A percentile compares a stretch with the other conserved stretches of the same genome.
These are phyloP conservation scores for Leptinotarsa undecemlineata DNA, from an alignment of 1,140 invertebrate species.

Conservation along the genomic window DNA sequence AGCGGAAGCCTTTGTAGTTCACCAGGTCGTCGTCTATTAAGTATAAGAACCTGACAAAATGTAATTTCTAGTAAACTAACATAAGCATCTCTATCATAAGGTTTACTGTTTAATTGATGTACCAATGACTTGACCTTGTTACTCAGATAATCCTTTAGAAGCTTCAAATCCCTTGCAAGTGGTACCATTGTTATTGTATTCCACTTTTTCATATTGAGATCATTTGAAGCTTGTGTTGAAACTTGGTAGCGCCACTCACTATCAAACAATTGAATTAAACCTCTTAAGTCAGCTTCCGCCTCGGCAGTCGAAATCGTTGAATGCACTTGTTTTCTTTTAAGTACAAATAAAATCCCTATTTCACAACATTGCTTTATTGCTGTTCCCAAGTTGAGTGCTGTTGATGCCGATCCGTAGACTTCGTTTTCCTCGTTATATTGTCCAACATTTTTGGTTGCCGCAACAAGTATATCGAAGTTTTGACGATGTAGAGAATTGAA, in stretches of 20 bases:
- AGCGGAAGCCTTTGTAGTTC: constrained; percentile 40
- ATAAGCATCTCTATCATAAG: constrained; percentile 32
- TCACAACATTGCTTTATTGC: constrained; percentile 36
- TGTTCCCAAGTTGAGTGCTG: constrained; percentile 36
- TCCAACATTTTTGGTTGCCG: constrained; percentile 31
- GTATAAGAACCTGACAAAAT: constrained; percentile 43
- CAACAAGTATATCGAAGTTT: constrained; percentile 31
- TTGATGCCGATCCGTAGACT: constrained; percentile 24
- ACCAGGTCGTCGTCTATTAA: constrained; percentile 45
- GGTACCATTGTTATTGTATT: constrained; percentile 50
- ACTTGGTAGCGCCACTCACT: constrained; percentile 39
- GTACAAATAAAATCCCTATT: constrained; percentile 31
- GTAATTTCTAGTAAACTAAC: constrained; percentile 42
- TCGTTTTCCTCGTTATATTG: constrained; percentile 31
- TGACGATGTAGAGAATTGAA: constrained; percentile 38
- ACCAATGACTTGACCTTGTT: constrained; percentile 29
- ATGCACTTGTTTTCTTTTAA: constrained; percentile 27
- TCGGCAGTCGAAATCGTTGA: constrained; percentile 14
- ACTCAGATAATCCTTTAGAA: constrained; percentile 45
- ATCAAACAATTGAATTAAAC: constrained; percentile 38
- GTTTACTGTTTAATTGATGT: constrained; percentile 24
- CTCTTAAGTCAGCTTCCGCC: constrained; percentile 36
- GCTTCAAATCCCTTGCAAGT: constrained; percentile 50
- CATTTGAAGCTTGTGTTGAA: constrained; percentile 42
- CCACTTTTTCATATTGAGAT: constrained; percentile 50